Percentiles rank a stretch among this genome's conserved stretches.
Conservation (phyloP, 2,888 invertebrate species). For the Nemapogon koenigi region DNA sequence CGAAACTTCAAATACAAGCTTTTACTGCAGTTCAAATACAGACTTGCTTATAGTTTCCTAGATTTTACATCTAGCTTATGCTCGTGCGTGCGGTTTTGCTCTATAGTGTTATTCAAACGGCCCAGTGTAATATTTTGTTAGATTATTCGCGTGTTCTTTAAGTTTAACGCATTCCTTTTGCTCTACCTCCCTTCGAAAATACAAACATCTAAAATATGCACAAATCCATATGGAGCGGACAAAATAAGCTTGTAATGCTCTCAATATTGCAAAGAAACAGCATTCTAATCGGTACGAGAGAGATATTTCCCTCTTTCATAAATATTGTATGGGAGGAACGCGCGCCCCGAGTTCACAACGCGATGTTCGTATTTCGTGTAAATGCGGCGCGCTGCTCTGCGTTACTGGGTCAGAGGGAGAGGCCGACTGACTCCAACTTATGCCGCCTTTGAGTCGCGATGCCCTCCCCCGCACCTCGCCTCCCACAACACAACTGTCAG, state of each 20-base stretch:
- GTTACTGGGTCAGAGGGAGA: constrained; percentile 46
- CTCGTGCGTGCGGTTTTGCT: too few species aligned
- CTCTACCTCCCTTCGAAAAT: not conserved
- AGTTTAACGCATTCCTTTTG: too few species aligned
- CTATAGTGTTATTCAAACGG: too few species aligned
- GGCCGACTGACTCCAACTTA: constrained; percentile 31
- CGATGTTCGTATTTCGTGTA: constrained; percentile 17
- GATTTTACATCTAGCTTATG: too few species aligned
- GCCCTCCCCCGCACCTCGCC: too few species aligned
- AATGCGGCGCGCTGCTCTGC: constrained; percentile 7
- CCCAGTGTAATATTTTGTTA: too few species aligned
- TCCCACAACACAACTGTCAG: not conserved
- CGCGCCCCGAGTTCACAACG: constrained; percentile 34
- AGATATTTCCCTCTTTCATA: constrained; percentile 41
- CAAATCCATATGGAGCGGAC: constrained; percentile 33
- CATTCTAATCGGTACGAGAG: constrained; percentile 45
- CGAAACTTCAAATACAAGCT: too few species aligned
- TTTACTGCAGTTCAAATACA: too few species aligned
- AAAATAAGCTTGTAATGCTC: constrained; percentile 32
- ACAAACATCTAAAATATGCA: constrained; percentile 39
- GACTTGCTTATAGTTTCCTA: too few species aligned
- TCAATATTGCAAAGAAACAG: constrained; percentile 44
- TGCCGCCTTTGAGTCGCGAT: constrained; percentile 34
- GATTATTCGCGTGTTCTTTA: too few species aligned
- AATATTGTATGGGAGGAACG: constrained; percentile 45